These are phyloP conservation scores for Platichthys flesus DNA, from an alignment of 2,113 vertebrate genomes.

Conservation along the genomic window DNA sequence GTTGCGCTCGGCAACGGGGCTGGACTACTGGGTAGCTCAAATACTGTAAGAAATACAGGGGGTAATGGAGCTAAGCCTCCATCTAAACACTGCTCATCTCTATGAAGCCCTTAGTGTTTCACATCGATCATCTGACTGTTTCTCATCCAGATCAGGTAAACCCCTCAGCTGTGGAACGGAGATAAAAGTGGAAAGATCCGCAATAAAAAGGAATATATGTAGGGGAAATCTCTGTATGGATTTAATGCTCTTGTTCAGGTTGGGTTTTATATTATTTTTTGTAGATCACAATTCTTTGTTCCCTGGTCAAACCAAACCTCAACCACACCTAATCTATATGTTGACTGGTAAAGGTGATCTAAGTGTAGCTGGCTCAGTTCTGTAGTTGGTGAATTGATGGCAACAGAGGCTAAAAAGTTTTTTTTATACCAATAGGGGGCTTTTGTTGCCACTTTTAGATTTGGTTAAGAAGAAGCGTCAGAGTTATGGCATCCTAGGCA, in stretches of 20 bases:
- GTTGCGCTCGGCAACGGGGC: background rate
- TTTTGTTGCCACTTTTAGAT: conserved; percentile 12
- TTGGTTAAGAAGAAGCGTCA: conserved; percentile 1
- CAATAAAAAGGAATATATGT: background rate
- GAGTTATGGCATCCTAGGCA: too few species aligned
- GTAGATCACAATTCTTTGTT: background rate
- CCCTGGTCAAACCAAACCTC: background rate
- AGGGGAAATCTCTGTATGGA: background rate
- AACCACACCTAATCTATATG: conserved; percentile 29
- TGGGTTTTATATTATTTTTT: background rate
- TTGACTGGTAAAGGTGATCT: conserved; percentile 10
- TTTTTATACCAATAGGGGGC: conserved; percentile 5
- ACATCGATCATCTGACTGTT: conserved; percentile 51
- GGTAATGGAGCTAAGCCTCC: conserved; percentile 40
- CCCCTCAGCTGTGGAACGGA: conserved; percentile 22
- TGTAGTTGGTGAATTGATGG: conserved; percentile 35
- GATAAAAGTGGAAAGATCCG: background rate
- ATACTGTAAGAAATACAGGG: background rate
- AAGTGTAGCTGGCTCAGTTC: conserved; percentile 21
- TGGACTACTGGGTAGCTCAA: conserved; percentile 15
- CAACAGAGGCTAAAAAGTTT: background rate
- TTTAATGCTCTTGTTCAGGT: background rate
- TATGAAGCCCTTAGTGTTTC: conserved; percentile 40
- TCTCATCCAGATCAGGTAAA: conserved; percentile 42
- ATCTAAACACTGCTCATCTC: conserved; percentile 46